phyloP scores from a whole-genome alignment of 2,888 invertebrate species.

The Oxystoma pomonae region DNA sequence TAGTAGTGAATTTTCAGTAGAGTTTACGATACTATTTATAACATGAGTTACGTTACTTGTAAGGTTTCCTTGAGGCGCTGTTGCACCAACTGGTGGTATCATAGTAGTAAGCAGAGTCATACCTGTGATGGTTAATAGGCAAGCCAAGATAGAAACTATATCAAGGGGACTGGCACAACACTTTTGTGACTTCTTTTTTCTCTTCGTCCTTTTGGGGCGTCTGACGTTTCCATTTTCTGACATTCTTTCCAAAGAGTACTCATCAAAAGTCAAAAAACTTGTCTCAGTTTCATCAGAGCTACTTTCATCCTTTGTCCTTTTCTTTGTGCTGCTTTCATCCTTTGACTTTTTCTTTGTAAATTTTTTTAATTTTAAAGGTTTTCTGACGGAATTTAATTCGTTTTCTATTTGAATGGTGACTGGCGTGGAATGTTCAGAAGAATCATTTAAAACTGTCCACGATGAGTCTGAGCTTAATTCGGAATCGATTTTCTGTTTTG shows the following conservation, averaged over 20 bases:
- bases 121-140: conserved; percentile 36
- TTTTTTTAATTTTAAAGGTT: too few relatives aligned
- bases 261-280: conserved; percentile 11
- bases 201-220: conserved; percentile 1
- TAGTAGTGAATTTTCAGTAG: neutral
- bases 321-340: neutral
- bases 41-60: neutral
- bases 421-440: neutral
- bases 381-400: too few relatives aligned
- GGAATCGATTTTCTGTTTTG: conserved; percentile 8
- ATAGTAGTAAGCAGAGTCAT: conserved; percentile 35
- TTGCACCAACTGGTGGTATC: conserved; percentile 24
- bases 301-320: neutral
- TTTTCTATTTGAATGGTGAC: neutral
- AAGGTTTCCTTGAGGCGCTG: too few relatives aligned
- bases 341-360: conserved; percentile 1
- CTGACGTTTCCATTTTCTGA: neutral
- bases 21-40: neutral
- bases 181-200: conserved; percentile 8
- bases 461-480: conserved; percentile 20
- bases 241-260: conserved; percentile 9
- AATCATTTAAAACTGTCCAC: conserved; percentile 18
- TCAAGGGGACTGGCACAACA: conserved; percentile 25
- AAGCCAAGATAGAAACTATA: conserved; percentile 32
- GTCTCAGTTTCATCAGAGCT: conserved; percentile 1